Conservation (phyloP, 2,888 invertebrate genomes). For the Agonopterix heracliana region DNA sequence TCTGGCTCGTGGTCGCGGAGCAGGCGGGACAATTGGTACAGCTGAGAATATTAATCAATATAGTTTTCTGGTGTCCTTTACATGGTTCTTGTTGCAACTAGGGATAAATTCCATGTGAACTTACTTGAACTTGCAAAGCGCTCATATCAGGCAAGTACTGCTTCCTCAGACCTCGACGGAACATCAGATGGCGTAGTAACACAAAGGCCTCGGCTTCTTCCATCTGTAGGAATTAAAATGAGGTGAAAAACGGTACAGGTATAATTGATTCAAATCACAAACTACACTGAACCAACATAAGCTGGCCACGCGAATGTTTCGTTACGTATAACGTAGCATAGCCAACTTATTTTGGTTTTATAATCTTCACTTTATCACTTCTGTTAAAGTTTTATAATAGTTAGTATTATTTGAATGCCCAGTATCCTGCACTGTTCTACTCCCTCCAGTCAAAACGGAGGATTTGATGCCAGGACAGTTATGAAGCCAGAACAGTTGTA, state of each 20-base stretch:
- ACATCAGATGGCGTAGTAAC: constrained; percentile 93
- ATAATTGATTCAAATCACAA: no score
- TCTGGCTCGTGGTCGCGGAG: constrained; percentile 92
- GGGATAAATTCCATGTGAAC: neutral
- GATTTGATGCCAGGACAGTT: no score
- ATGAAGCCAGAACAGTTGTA: no score
- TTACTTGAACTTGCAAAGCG: constrained; percentile 86
- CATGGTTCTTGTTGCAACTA: neutral
- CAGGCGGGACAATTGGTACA: constrained; percentile 95
- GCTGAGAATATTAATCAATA: constrained; percentile 61
- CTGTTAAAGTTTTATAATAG: no score
- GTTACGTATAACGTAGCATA: no score
- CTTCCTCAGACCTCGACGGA: constrained; percentile 88
- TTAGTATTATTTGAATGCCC: no score
- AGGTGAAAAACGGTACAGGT: neutral
- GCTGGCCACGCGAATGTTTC: no score
- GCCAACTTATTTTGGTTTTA: no score
- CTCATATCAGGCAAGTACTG: constrained; percentile 97
- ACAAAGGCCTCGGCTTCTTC: constrained; percentile 94
- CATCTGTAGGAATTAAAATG: constrained; percentile 78
- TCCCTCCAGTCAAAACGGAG: no score
- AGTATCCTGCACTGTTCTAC: no score
- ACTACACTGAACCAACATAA: no score
- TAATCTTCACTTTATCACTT: no score
- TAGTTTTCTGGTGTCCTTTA: neutral